Evolutionary conservation across 2,113 vertebrate species (phyloP), one percentile per base, ranked within the genome.

Genomic region (Onychostruthus taczanowskii): DNA sequence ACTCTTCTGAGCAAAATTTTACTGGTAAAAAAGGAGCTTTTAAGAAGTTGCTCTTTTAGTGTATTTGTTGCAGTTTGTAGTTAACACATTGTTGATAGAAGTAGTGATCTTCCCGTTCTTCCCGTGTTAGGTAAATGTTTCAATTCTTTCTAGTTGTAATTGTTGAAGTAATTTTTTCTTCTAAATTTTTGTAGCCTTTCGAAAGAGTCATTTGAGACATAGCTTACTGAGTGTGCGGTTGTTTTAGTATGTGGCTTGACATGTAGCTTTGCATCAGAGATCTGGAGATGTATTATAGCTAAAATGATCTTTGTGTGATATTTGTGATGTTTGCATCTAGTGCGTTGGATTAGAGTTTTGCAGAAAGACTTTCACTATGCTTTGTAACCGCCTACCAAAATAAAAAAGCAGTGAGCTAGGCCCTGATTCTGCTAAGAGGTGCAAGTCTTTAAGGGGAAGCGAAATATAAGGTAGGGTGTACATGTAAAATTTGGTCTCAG

Each of bases 331-430:
- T 80, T 92, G 72, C 47, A 63, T 62, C 33, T 70, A 81, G 75
- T 31, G 39, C 0, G 0, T 44, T 81, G 69, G 69, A 49, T 89
- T 89, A 26, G 47, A 93, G 77, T 87, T 95, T 91, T 87, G 37
- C 77, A 64, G 89, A 72, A 92, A 87, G 79, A 39, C 39, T 94
- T 87, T 18, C n/a, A 28, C 67, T 91, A 4, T 69, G 58, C 74
- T 90, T 80, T 79, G 43, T 94, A 94, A 66, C 49, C 4, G 12
- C 55, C 72, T 77, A 58, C 74, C 56, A 79, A 91, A 93, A 58
- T 58, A 89, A 84, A 88, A 93, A 84, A 73, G 22, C 81, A 79
- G 77, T 73, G 84, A 91, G 72, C n/a, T 89, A 93, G 89, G 66
- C 53, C 52, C 28, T 41, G 70, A 33, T 72, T 95, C 89, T 91